Conservation (phyloP, 2,888 invertebrate species). For the Mesorhabditis spiculigera region DNA sequence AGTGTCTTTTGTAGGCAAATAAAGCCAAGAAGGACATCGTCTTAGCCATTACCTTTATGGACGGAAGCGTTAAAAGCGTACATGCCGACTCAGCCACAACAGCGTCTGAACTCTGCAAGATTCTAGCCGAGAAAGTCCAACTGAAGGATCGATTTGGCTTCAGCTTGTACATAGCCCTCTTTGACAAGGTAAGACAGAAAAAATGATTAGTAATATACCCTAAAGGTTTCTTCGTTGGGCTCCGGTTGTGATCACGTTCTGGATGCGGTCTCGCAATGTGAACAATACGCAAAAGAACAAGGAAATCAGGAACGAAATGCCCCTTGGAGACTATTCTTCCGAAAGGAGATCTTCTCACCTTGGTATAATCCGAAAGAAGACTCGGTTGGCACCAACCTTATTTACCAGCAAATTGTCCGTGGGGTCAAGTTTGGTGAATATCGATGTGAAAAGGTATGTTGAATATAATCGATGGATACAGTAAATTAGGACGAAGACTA, state of each 20-base stretch:
- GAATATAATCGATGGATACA: neutral
- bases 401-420: conserved; percentile 92
- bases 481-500: conserved; percentile 79
- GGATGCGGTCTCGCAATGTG: conserved; percentile 99
- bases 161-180: conserved; percentile 93
- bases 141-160: conserved; percentile 95
- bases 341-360: conserved; percentile 88
- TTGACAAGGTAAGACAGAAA: conserved; percentile 74
- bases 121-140: conserved; percentile 89
- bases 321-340: conserved; percentile 77
- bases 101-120: conserved; percentile 74
- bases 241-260: conserved; percentile 96
- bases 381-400: conserved; percentile 91
- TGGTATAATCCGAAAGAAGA: conserved; percentile 96
- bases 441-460: conserved; percentile 68
- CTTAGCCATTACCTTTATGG: conserved; percentile 98
- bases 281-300: conserved; percentile 98
- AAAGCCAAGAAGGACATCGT: conserved; percentile 98
- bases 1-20: conserved; percentile 71
- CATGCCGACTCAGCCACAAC: conserved; percentile 77
- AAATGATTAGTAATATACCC: neutral
- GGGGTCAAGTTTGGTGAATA: conserved; percentile 99
- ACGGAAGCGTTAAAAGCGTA: conserved; percentile 93
- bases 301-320: conserved; percentile 92
- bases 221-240: conserved; percentile 85